phyloP scores from a whole-genome alignment of 1,140 invertebrate genomes.

The Antheraea mylitta region DNA sequence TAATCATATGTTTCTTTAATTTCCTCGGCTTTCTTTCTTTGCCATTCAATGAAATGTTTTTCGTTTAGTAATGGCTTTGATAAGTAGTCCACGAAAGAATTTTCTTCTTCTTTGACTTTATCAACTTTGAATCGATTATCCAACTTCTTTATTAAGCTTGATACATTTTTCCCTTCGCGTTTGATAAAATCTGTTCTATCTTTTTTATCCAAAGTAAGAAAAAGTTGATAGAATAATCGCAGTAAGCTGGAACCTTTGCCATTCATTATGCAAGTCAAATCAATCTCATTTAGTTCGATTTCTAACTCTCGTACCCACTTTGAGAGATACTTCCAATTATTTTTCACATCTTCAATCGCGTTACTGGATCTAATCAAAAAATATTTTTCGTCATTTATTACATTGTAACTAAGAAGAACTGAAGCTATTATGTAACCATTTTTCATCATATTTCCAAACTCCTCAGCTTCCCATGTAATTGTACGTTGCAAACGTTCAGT shows the following conservation, averaged over 20 bases:
- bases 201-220: constrained; percentile 79
- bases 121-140: constrained; percentile 58
- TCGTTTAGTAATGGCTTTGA: constrained; percentile 69
- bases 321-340: constrained; percentile 75
- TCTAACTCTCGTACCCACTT: constrained; percentile 77
- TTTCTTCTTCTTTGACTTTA: constrained; percentile 43
- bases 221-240: constrained; percentile 81
- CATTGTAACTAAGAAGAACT: constrained; percentile 56
- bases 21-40: constrained; percentile 71
- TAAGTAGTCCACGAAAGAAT: constrained; percentile 55
- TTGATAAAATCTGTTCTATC: constrained; percentile 78
- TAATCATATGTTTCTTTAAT: constrained; percentile 64
- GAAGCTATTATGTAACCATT: constrained; percentile 58
- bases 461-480: constrained; percentile 58
- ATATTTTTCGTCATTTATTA: constrained; percentile 63
- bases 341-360: constrained; percentile 63
- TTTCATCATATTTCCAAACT: constrained; percentile 69
- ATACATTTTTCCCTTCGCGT: constrained; percentile 67
- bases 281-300: constrained; percentile 69
- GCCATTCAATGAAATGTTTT: constrained; percentile 77
- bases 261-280: constrained; percentile 73
- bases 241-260: constrained; percentile 74
- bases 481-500: constrained; percentile 51
- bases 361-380: constrained; percentile 59
- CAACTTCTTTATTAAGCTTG: constrained; percentile 58